phyloP scores from a whole-genome alignment of 2,888 invertebrate species.

The Andrena trimmerana region DNA sequence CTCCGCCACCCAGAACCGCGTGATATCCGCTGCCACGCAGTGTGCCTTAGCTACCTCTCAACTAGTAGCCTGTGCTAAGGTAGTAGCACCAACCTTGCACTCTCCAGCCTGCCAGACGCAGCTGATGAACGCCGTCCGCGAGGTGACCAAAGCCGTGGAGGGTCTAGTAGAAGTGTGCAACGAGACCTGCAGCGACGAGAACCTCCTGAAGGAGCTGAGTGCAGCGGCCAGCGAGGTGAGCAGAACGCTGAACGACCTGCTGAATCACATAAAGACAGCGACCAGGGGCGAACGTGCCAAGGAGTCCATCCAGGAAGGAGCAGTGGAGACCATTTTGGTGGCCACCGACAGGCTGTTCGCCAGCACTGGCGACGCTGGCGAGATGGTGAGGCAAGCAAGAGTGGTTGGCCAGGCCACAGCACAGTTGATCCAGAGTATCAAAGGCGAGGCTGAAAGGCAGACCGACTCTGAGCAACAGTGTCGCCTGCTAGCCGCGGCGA shows the following conservation, averaged over 20 bases:
- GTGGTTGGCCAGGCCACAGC: conserved; percentile 97
- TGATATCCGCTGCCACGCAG: conserved; percentile 98
- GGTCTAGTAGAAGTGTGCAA: conserved; percentile 93
- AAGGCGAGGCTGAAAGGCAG: conserved; percentile 96
- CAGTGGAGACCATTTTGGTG: conserved; percentile 95
- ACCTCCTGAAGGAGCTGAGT: conserved; percentile 90
- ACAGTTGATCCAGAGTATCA: conserved; percentile 96
- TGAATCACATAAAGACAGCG: conserved; percentile 94
- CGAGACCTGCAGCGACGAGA: conserved; percentile 89
- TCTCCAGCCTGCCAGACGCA: conserved; percentile 95
- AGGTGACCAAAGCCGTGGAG: conserved; percentile 97
- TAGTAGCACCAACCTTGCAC: conserved; percentile 94
- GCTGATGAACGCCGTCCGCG: conserved; percentile 95
- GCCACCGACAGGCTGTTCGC: conserved; percentile 95
- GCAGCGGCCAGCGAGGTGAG: conserved; percentile 95
- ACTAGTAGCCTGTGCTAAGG: conserved; percentile 98
- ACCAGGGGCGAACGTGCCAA: conserved; percentile 88
- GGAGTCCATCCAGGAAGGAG: conserved; percentile 89
- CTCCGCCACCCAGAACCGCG: conserved; percentile 92
- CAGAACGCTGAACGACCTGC: conserved; percentile 94
- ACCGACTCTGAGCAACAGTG: conserved; percentile 95
- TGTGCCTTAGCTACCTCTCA: conserved; percentile 99
- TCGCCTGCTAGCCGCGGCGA: conserved; percentile 96
- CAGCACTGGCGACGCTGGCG: conserved; percentile 94
- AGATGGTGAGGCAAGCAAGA: conserved; percentile 97